phyloP scores from a whole-genome alignment of 2,113 vertebrate genomes.

The Chaetodon trifascialis region DNA sequence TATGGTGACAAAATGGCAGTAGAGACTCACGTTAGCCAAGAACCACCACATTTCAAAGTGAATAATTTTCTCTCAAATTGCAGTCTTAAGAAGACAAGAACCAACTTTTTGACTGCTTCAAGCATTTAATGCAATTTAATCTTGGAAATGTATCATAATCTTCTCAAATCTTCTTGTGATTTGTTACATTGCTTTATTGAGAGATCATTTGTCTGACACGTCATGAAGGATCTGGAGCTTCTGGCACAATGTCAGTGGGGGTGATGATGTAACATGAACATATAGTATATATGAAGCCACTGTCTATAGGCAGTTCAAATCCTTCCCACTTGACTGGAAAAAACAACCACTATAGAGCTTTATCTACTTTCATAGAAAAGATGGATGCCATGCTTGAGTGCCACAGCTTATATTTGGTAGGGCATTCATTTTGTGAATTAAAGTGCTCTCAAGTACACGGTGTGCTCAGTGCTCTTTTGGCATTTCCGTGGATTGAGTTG shows the following conservation, averaged over 20 bases:
- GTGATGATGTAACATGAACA: conserved; percentile 3
- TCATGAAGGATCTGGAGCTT: too few species aligned
- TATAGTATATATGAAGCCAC: not conserved
- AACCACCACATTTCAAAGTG: conserved; percentile 5
- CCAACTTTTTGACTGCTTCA: not conserved
- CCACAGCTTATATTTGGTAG: not conserved
- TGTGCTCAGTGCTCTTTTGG: too few species aligned
- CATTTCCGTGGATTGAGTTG: too few species aligned
- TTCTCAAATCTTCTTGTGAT: too few species aligned
- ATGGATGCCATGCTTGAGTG: not conserved
- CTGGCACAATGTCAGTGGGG: not conserved
- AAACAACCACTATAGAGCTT: too few species aligned
- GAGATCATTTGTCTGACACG: too few species aligned
- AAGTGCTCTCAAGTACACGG: not conserved
- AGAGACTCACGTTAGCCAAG: not conserved
- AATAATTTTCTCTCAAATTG: not conserved
- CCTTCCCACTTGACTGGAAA: not conserved
- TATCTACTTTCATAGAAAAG: too few species aligned
- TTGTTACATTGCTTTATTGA: not conserved
- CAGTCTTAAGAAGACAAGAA: too few species aligned
- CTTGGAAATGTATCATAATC: too few species aligned
- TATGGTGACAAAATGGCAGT: conserved; percentile 3
- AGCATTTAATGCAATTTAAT: not conserved
- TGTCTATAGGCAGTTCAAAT: not conserved
- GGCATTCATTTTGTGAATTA: not conserved